Percentiles rank a stretch among this genome's conserved stretches.
phyloP scores from a whole-genome alignment of 2,797 vertebrate genomes.

The Spea hammondii region DNA sequence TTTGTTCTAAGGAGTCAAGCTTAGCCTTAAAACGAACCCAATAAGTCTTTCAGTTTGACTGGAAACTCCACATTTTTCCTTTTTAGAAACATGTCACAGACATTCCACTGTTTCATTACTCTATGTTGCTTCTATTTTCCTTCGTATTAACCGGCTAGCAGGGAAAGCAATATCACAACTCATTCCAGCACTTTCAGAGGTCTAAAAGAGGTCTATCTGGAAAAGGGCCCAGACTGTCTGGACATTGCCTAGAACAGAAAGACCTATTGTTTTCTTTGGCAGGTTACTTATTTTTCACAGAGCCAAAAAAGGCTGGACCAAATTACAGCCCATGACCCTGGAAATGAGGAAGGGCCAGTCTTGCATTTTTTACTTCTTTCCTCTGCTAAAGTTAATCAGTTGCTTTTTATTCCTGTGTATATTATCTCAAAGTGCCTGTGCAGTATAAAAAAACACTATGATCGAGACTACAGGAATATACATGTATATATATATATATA shows the following conservation, averaged over 20 bases:
- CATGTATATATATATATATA: conserved; percentile 8
- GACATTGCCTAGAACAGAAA: conserved; percentile 75
- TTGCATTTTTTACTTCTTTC: conserved; percentile 65
- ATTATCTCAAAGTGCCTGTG: conserved; percentile 19
- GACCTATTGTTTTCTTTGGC: conserved; percentile 77
- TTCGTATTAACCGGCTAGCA: conserved; percentile 57
- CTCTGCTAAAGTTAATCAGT: conserved; percentile 60
- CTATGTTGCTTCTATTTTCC: conserved; percentile 58
- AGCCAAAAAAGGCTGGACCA: conserved; percentile 62
- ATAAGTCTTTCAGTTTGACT: conserved; percentile 70
- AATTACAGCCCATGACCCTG: conserved; percentile 64
- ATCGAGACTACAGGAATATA: conserved; percentile 13
- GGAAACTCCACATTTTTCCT: conserved; percentile 73
- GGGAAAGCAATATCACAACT: conserved; percentile 61
- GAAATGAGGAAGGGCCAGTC: conserved; percentile 68
- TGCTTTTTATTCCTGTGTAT: conserved; percentile 41
- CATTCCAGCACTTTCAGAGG: conserved; percentile 65
- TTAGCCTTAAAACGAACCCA: conserved; percentile 67
- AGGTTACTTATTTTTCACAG: conserved; percentile 70
- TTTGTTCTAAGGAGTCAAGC: conserved; percentile 63
- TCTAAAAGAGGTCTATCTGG: conserved; percentile 66
- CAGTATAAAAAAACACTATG: conserved; percentile 30
- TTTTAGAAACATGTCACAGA: conserved; percentile 71
- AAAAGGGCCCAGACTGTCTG: conserved; percentile 75
- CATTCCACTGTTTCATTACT: conserved; percentile 68